These are phyloP conservation scores for Muscidifurax raptorellus DNA, from an alignment of 1,140 invertebrate species.

Conservation along the genomic window DNA sequence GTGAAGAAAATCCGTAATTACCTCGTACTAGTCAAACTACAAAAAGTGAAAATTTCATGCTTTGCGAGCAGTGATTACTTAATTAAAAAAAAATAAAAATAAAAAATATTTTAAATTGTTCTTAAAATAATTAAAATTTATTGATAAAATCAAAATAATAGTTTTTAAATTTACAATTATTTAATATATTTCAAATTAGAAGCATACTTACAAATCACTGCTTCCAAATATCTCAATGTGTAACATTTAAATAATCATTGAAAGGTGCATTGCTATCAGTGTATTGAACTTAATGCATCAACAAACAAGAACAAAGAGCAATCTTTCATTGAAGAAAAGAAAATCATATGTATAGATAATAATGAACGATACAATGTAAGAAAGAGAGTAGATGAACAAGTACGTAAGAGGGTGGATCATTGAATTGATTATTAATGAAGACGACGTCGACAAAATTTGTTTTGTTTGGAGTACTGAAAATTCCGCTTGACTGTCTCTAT, in stretches of 20 bases:
- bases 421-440: constrained; percentile 22
- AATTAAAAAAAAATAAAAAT: constrained; percentile 24
- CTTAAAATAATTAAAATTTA: constrained; percentile 4
- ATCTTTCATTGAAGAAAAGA: constrained; percentile 38
- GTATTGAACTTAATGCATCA: constrained; percentile 45
- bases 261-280: constrained; percentile 30
- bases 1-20: constrained; percentile 34
- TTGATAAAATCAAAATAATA: constrained; percentile 31
- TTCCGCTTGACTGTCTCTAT: constrained; percentile 36
- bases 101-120: constrained; percentile 32
- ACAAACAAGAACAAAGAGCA: constrained; percentile 30
- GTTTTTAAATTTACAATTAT: background rate
- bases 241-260: constrained; percentile 42
- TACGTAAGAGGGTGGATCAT: constrained; percentile 21
- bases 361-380: constrained; percentile 39
- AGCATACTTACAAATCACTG: constrained; percentile 39
- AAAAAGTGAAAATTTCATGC: constrained; percentile 40
- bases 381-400: constrained; percentile 34
- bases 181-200: constrained; percentile 3
- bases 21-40: constrained; percentile 50
- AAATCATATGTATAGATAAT: constrained; percentile 46
- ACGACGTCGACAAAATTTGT: constrained; percentile 23
- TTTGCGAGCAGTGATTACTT: constrained; percentile 29
- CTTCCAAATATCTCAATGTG: constrained; percentile 47
- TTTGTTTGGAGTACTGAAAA: constrained; percentile 35